These are phyloP conservation scores for Cebidichthys violaceus DNA, from an alignment of 2,113 vertebrate genomes.

Conservation along the genomic window DNA sequence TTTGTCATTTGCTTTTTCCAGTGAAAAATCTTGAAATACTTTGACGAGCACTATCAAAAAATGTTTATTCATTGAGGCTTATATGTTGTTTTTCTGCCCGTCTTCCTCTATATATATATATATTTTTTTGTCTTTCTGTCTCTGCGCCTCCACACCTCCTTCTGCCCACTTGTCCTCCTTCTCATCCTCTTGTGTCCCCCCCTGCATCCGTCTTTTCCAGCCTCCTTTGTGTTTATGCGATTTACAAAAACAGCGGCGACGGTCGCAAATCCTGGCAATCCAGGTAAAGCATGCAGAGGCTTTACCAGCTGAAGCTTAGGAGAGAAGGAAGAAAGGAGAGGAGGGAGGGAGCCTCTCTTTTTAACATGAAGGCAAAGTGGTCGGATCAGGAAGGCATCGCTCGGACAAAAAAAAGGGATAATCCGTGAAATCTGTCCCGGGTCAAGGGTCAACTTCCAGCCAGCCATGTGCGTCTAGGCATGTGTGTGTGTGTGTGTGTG, in stretches of 20 bases:
- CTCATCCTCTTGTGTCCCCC: neutral
- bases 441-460: slow-evolving; percentile 93
- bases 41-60: neutral
- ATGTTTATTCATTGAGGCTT: neutral
- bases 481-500: slow-evolving; percentile 53
- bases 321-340: slow-evolving; percentile 62
- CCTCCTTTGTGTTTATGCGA: slow-evolving; percentile 78
- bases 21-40: neutral
- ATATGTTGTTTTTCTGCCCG: neutral
- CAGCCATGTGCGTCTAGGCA: slow-evolving; percentile 83
- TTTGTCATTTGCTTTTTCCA: neutral
- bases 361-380: slow-evolving; percentile 88
- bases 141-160: neutral
- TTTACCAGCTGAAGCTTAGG: slow-evolving; percentile 86
- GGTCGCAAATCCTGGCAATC: slow-evolving; percentile 80
- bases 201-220: slow-evolving; percentile 29
- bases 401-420: slow-evolving; percentile 90
- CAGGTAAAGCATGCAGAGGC: slow-evolving; percentile 90
- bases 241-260: slow-evolving; percentile 64
- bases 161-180: neutral
- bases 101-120: neutral
- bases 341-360: slow-evolving; percentile 80
- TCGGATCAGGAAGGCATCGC: slow-evolving; percentile 70
- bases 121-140: neutral
- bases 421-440: slow-evolving; percentile 93